Base-by-base conservation (phyloP, 2,797 vertebrate species). In the Sparus aurata region DNA sequence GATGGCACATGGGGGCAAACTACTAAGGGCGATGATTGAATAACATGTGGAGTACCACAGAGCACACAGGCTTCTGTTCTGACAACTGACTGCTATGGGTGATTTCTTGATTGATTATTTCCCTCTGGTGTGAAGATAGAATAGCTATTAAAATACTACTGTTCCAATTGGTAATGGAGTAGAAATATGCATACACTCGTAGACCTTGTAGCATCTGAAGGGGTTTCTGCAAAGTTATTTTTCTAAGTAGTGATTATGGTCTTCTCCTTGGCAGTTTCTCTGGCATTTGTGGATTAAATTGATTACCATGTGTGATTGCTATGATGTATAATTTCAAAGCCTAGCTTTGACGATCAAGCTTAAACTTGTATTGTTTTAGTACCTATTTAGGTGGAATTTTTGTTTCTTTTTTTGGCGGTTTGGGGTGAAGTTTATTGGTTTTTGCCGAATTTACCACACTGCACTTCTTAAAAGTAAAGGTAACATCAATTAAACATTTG, bases 21-120 rank as follows among this genome's bases (percentile, higher is more conserved):
- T 38, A 53, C 4, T 43, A 17, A 52, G 2, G 45, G 53, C 18
- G 22, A 30, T 67, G 59, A 59, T 66, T 68, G 57, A 69, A 27
- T 30, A n/a, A 18, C 12, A 23, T 45, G 20, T 12, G 49, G 47
- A 11, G 45, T 57, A 55, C 2, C 11, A 7, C 46, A n/a, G 66
- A 55, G 67, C 22, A n/a, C n/a, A n/a, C 53, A 50, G 41, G 13
- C 10, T n/a, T 69, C 72, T 78, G 50, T 80, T 74, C 69, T 22
- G 25, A 18, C 66, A 63, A 22, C 38, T 57, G 43, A 34, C n/a
- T 20, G n/a, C 17, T 23, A 2, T 3, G 7, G 23, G 46, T 47
- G 17, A 59, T 74, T 67, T 73, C n/a, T 55, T 62, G n/a, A 43
- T 58, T 50, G 17, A 22, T 52, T 16, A 22, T 12, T n/a, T 61